Percentiles rank a stretch among this genome's conserved stretches.
Conservation (phyloP, 2,113 vertebrate genomes). For the Nicator chloris region DNA sequence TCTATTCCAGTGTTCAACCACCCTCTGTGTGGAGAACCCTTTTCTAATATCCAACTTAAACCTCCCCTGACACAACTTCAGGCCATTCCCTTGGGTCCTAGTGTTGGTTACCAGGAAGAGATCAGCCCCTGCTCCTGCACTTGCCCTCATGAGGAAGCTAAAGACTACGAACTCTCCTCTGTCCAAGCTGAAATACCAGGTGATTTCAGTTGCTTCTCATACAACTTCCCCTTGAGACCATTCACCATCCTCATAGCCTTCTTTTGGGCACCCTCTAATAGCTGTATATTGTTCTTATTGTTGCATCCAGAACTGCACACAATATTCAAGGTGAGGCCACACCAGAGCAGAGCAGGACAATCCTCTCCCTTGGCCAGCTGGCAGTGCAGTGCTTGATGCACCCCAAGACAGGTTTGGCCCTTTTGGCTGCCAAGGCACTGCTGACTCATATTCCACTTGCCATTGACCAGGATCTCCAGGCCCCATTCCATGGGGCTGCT, state of each 20-base stretch:
- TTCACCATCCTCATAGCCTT: not conserved
- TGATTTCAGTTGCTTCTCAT: not conserved
- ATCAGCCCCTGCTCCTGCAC: not conserved
- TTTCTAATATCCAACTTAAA: not conserved
- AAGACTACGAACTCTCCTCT: not conserved
- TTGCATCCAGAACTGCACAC: not conserved
- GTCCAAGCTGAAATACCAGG: not conserved
- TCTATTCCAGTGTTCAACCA: not conserved
- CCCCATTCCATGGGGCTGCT: not conserved
- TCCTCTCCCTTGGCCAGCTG: rapidly evolving
- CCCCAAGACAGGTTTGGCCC: not conserved
- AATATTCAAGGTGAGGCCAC: not conserved
- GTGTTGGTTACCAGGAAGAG: not conserved
- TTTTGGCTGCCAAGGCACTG: not conserved
- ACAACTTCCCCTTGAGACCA: not conserved
- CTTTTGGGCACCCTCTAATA: no score
- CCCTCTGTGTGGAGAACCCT: not conserved
- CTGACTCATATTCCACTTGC: not conserved
- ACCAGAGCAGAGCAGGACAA: not conserved
- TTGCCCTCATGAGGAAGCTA: not conserved
- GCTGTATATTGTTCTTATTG: not conserved
- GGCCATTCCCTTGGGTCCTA: not conserved
- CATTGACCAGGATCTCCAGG: not conserved
- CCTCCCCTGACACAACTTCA: not conserved
- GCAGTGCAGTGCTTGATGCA: not conserved